Conservation (phyloP, 2,888 invertebrate species). For the Acrobasis consociella region DNA sequence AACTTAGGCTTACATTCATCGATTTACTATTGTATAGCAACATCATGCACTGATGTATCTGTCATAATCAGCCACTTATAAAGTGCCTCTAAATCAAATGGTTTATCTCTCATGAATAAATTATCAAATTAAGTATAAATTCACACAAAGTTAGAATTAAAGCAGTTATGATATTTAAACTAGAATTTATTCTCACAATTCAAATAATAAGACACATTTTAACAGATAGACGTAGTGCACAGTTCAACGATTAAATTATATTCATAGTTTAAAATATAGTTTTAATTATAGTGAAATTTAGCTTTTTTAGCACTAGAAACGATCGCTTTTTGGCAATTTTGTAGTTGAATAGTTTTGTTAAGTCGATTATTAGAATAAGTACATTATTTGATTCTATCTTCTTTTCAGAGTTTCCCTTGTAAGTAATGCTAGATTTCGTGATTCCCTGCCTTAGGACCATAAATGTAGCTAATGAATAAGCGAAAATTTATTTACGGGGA, state of each 20-base stretch:
- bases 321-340: slow-evolving; percentile 72
- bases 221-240: slow-evolving; percentile 61
- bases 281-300: slow-evolving; percentile 47
- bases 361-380: slow-evolving; percentile 60
- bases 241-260: slow-evolving; percentile 66
- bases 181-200: slow-evolving; percentile 48
- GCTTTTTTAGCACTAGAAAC: slow-evolving; percentile 75
- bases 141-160: slow-evolving; percentile 46
- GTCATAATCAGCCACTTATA: slow-evolving; percentile 61
- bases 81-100: slow-evolving; percentile 71
- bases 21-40: slow-evolving; percentile 56
- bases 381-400: slow-evolving; percentile 50
- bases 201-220: slow-evolving; percentile 53
- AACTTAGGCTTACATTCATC: slow-evolving; percentile 64
- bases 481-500: slow-evolving; percentile 70
- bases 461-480: slow-evolving; percentile 61
- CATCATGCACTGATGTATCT: slow-evolving; percentile 58
- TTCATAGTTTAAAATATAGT: slow-evolving; percentile 53
- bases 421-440: slow-evolving; percentile 69
- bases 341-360: slow-evolving; percentile 64
- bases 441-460: slow-evolving; percentile 67
- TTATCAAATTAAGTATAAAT: slow-evolving; percentile 37
- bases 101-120: slow-evolving; percentile 51
- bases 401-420: slow-evolving; percentile 52
- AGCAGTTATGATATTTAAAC: slow-evolving; percentile 44